Evolutionary conservation across 2,888 invertebrate species (phyloP).

Genomic region (Furcula furcula): DNA sequence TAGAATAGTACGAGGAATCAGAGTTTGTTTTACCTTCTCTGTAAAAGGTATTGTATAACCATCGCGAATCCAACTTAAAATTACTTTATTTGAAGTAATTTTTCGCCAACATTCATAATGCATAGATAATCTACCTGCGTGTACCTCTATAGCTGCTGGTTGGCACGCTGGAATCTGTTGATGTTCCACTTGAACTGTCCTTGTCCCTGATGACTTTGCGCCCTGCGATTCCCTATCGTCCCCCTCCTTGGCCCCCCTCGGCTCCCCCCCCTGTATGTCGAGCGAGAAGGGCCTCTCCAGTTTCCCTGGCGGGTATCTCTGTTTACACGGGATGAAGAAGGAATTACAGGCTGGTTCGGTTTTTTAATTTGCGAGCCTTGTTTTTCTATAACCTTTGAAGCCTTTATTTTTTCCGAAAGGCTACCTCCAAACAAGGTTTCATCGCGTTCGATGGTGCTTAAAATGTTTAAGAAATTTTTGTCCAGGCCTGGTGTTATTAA

Average conservation of each 20-base stretch:
- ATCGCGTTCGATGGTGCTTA: conserved; percentile 17
- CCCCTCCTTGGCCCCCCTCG: conserved; percentile 1
- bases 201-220: background rate
- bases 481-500: conserved; percentile 14
- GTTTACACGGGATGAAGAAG: background rate
- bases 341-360: background rate
- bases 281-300: conserved; percentile 20
- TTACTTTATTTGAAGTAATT: conserved; percentile 10
- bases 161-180: background rate
- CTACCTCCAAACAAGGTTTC: conserved; percentile 15
- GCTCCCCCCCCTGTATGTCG: conserved; percentile 15
- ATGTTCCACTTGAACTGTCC: background rate
- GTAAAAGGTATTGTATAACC: conserved; percentile 8
- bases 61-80: conserved; percentile 14
- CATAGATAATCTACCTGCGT: conserved; percentile 14
- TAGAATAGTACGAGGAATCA: background rate
- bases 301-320: conserved; percentile 19
- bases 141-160: background rate
- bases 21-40: conserved; percentile 2
- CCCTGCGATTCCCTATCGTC: background rate
- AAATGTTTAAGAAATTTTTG: conserved; percentile 13
- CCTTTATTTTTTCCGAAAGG: conserved; percentile 7
- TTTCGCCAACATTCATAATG: conserved; percentile 19
- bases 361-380: conserved; percentile 8
- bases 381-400: conserved; percentile 4